Evolutionary conservation across 2,888 invertebrate species (phyloP).

Genomic region (Lycocerus yunnanus): DNA sequence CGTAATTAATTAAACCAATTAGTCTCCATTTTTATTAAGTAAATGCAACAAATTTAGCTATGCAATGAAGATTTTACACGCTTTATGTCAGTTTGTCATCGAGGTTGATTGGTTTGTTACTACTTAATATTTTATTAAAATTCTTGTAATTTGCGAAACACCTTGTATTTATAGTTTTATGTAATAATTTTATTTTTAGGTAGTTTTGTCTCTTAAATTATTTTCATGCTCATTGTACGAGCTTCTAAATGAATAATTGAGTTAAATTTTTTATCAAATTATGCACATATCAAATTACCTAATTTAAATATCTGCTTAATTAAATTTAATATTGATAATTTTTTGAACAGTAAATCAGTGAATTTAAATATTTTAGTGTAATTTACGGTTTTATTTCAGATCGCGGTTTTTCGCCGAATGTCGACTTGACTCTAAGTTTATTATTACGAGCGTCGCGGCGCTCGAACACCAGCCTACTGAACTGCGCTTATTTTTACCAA

Average conservation of each 20-base stretch:
- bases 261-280: neutral
- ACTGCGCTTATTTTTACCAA: constrained; percentile 15
- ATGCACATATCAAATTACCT: neutral
- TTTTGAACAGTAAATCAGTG: neutral
- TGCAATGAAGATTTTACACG: neutral
- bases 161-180: neutral
- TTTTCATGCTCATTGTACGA: neutral
- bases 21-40: neutral
- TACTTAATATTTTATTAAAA: neutral
- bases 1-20: neutral
- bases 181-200: neutral
- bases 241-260: neutral
- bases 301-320: neutral
- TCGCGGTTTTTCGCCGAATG: constrained; percentile 31
- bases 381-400: constrained; percentile 10
- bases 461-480: constrained; percentile 1
- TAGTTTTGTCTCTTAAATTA: neutral
- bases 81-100: neutral
- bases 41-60: neutral
- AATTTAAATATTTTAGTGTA: neutral
- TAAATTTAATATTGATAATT: neutral
- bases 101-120: neutral
- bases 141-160: neutral
- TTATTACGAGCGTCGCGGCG: constrained; percentile 7
- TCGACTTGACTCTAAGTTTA: constrained; percentile 31